These are phyloP conservation scores for Nephotettix cincticeps DNA, from an alignment of 1,140 invertebrate genomes.

Conservation along the genomic window DNA sequence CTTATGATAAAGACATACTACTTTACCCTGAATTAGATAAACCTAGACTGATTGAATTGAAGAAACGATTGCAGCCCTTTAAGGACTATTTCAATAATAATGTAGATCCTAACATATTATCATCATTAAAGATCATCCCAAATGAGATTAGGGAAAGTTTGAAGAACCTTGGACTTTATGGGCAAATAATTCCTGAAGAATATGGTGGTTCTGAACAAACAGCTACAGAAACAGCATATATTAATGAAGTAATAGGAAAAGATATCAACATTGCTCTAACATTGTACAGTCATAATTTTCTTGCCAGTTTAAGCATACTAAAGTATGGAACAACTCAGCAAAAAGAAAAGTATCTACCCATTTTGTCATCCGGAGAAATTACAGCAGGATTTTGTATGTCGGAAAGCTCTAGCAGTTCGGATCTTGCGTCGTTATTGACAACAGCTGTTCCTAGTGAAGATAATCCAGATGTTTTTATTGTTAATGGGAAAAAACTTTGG, in stretches of 20 bases:
- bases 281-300: neutral
- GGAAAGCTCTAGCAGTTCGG: slow-evolving; percentile 29
- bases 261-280: neutral
- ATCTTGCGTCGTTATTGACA: slow-evolving; percentile 23
- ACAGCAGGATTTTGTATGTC: slow-evolving; percentile 22
- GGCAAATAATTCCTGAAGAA: neutral
- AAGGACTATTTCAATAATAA: slow-evolving; percentile 11
- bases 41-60: slow-evolving; percentile 56
- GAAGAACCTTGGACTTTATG: slow-evolving; percentile 8
- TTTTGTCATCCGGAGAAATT: slow-evolving; percentile 24
- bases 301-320: slow-evolving; percentile 1
- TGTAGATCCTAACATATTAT: neutral
- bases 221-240: neutral
- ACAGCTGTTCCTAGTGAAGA: neutral
- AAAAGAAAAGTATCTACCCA: slow-evolving; percentile 32
- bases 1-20: slow-evolving; percentile 44
- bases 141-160: neutral
- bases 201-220: slow-evolving; percentile 13
- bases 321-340: slow-evolving; percentile 20
- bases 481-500: slow-evolving; percentile 35
- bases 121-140: slow-evolving; percentile 8
- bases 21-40: slow-evolving; percentile 51
- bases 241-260: neutral
- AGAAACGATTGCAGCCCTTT: slow-evolving; percentile 33
- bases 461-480: slow-evolving; percentile 7